Evolutionary conservation across 2,113 vertebrate species (phyloP), one percentile per base, ranked within the genome.

Genomic region (Eudyptes chrysolophus): DNA sequence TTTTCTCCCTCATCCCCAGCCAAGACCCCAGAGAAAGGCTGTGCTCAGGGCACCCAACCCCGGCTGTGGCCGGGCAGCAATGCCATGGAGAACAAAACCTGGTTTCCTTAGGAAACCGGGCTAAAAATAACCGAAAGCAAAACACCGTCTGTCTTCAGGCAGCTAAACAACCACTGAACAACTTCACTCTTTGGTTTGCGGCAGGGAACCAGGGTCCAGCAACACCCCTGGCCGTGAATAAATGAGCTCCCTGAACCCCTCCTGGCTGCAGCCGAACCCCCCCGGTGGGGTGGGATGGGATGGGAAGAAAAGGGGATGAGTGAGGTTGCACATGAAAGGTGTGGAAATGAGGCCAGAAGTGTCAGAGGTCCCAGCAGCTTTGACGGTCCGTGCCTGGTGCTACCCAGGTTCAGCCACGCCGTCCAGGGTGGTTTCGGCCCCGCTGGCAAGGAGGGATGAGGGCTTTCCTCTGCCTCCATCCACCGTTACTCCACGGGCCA

Each of bases 401-500:
- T 68, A 48, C 57, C 64, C 36, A 60, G 38, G 13, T 40, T 36
- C 77, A 58, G 13, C 38, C 48, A 12, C 1, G 0, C 13, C 3
- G 1, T 24, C 15, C 10, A 0, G 44, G 72, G n/a, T 55, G 60
- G 38, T 8, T 81, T 70, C 82, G 89, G 13, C 27, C 77, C 13
- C 1, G 0, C 26, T 44, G 54, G 26, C 9, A 54, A 64, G 48
- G 52, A 87, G 44, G 48, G 27, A 12, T 42, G 38, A 8, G 17
- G 22, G 6, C 26, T 42, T 38, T 36, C 42, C 46, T 61, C 22
- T 75, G 44, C 55, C 74, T 90, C 71, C 71, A 38, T 7, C 46
- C 21, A 0, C 32, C 2, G 1, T 11, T 51, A 38, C 36, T 62
- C 36, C 1, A 0, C 15, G 29, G 82, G 64, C 58, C 38, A 9